phyloP scores from a whole-genome alignment of 2,888 invertebrate genomes.

The Malthinus seriepunctatus region DNA sequence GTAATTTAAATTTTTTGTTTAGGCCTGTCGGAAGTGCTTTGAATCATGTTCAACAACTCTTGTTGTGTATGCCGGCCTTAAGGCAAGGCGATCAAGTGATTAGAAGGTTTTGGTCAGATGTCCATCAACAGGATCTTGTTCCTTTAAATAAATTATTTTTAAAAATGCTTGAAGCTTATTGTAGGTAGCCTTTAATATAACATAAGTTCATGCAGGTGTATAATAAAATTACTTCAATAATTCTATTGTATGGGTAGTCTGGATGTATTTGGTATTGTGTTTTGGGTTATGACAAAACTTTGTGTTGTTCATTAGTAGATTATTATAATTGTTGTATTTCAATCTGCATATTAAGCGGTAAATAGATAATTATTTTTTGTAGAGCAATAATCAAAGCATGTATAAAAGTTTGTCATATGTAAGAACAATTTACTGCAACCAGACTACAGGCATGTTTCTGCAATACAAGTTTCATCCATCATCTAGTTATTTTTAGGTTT shows the following conservation, averaged over 20 bases:
- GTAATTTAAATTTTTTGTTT: constrained; percentile 19
- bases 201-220: too few species aligned
- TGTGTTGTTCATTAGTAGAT: too few species aligned
- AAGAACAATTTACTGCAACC: too few species aligned
- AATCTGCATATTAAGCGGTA: not conserved
- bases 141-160: constrained; percentile 96
- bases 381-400: not conserved
- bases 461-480: constrained; percentile 25
- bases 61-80: constrained; percentile 85
- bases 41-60: constrained; percentile 80
- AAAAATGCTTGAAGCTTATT: constrained; percentile 89
- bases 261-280: too few species aligned
- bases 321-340: too few species aligned
- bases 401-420: too few species aligned
- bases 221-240: too few species aligned
- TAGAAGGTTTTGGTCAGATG: constrained; percentile 86
- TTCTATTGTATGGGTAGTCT: too few species aligned
- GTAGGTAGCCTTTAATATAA: constrained; percentile 57
- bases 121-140: constrained; percentile 85
- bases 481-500: constrained; percentile 27
- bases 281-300: too few species aligned
- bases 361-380: not conserved
- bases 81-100: constrained; percentile 89
- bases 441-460: constrained; percentile 11
- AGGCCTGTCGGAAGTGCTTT: constrained; percentile 71